These are phyloP conservation scores for Microctenopoma steveboyesi DNA, from an alignment of 2,797 vertebrate genomes.

Conservation along the genomic window DNA sequence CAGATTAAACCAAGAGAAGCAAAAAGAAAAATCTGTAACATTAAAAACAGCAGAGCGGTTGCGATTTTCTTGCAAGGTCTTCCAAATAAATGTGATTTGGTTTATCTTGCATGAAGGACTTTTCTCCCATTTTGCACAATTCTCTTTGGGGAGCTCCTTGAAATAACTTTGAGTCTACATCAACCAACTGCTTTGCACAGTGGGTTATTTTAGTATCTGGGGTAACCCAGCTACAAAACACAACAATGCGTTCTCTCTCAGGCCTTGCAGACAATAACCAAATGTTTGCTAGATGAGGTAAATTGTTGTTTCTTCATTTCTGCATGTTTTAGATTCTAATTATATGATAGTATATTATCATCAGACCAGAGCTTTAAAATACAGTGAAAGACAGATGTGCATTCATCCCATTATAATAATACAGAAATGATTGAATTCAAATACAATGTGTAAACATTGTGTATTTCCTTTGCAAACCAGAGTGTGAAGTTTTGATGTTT, in stretches of 20 bases:
- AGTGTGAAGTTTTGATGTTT: constrained; percentile 16
- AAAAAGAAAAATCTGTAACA: constrained; percentile 12
- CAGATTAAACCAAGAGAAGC: constrained; percentile 47
- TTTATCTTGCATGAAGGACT: constrained; percentile 73
- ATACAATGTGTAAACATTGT: constrained; percentile 15
- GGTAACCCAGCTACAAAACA: constrained; percentile 65
- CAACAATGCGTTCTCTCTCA: constrained; percentile 39
- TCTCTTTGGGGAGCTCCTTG: constrained; percentile 76
- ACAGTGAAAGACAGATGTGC: no score
- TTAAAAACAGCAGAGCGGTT: constrained; percentile 25
- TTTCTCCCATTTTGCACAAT: constrained; percentile 61
- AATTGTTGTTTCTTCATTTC: neutral
- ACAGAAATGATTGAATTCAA: neutral
- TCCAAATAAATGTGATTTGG: constrained; percentile 63
- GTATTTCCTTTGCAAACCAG: constrained; percentile 7
- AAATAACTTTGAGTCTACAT: constrained; percentile 75
- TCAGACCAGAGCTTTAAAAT: neutral
- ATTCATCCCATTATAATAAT: neutral
- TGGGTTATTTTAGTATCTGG: constrained; percentile 73
- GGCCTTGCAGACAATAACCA: constrained; percentile 27
- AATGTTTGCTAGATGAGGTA: constrained; percentile 20
- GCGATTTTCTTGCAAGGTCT: constrained; percentile 50
- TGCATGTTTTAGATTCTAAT: neutral
- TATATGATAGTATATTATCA: no score
- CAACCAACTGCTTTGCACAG: constrained; percentile 67